Evolutionary conservation across 37 sponge, comb jelly and placozoan species (phyloP).

Genomic region (Halichondria panicea): DNA sequence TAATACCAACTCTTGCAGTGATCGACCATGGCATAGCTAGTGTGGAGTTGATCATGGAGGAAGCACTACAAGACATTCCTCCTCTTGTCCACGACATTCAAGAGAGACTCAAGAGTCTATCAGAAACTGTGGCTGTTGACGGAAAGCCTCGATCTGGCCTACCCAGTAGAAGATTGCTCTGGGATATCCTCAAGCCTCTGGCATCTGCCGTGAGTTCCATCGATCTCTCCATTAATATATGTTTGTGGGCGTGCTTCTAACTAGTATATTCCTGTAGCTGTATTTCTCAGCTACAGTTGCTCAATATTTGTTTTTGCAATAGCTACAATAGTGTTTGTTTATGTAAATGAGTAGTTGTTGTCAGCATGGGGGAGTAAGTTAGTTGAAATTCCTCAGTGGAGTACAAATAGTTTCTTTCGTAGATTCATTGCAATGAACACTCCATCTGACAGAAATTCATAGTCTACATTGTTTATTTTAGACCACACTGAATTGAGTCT

Average conservation of each 20-base stretch:
- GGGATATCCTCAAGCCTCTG: slow-evolving; percentile 81
- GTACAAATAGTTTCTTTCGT: no score
- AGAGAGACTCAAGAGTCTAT: slow-evolving; percentile 70
- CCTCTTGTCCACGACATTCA: slow-evolving; percentile 71
- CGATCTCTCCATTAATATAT: not conserved
- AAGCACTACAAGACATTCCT: slow-evolving; percentile 74
- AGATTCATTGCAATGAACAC: no score
- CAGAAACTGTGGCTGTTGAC: slow-evolving; percentile 58
- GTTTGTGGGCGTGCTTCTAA: not conserved
- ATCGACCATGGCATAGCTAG: slow-evolving; percentile 76
- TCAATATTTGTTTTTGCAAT: not conserved
- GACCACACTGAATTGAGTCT: no score
- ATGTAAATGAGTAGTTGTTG: no score
- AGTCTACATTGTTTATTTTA: no score
- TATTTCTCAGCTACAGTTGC: not conserved
- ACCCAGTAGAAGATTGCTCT: slow-evolving; percentile 60
- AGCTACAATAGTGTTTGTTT: no score
- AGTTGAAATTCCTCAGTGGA: no score
- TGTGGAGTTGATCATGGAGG: slow-evolving; percentile 68
- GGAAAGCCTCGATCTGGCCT: slow-evolving; percentile 64
- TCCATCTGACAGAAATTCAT: no score
- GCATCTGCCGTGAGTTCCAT: slow-evolving; percentile 49
- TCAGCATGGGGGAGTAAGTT: no score
- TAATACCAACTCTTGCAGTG: slow-evolving; percentile 46
- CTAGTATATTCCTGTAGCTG: no score